Conservation (phyloP, 2,888 invertebrate genomes). For the Eupithecia vulgata region DNA sequence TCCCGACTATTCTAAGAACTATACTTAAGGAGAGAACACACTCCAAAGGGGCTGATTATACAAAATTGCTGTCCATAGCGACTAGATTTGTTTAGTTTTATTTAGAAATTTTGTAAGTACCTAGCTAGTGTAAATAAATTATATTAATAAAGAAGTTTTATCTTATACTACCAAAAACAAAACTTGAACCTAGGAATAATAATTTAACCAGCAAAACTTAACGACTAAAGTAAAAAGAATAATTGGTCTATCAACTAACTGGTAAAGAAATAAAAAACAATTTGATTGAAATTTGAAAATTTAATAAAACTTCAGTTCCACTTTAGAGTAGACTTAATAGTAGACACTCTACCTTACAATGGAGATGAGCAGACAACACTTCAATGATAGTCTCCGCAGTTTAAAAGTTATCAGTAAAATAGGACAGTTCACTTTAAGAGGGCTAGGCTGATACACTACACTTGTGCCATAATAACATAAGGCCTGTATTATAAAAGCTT, state of each 20-base stretch:
- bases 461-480: background rate
- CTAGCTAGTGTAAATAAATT: slow-evolving; percentile 52
- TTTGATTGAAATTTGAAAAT: slow-evolving; percentile 77
- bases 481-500: too few relatives aligned
- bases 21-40: slow-evolving; percentile 92
- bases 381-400: slow-evolving; percentile 42
- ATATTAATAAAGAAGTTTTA: slow-evolving; percentile 18
- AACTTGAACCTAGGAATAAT: background rate
- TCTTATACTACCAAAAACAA: background rate
- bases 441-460: slow-evolving; percentile 14
- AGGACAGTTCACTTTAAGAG: slow-evolving; percentile 35
- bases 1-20: slow-evolving; percentile 94
- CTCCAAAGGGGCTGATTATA: slow-evolving; percentile 94
- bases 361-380: slow-evolving; percentile 65
- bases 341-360: slow-evolving; percentile 70
- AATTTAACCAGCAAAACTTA: too few relatives aligned
- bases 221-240: too few relatives aligned
- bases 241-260: background rate
- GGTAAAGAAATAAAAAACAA: slow-evolving; percentile 45
- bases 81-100: slow-evolving; percentile 90
- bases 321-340: slow-evolving; percentile 71
- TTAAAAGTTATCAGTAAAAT: slow-evolving; percentile 27
- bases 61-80: slow-evolving; percentile 95
- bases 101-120: slow-evolving; percentile 31
- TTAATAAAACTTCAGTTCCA: slow-evolving; percentile 80